A percentile compares a stretch with the other conserved stretches of the same genome.
phyloP scores from a whole-genome alignment of 2,888 invertebrate species.

The Aphidoletes aphidimyza region DNA sequence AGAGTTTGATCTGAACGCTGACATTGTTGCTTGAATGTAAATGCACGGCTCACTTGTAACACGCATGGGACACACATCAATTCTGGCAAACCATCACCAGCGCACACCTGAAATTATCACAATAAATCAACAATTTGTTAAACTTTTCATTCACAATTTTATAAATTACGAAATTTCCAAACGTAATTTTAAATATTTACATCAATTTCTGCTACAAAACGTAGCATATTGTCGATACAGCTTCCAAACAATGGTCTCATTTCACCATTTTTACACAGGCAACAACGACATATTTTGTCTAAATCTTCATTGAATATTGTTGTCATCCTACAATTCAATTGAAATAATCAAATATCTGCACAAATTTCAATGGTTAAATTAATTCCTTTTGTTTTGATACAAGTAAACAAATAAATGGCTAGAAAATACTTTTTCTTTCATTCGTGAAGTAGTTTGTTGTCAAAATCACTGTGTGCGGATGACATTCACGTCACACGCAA shows the following conservation, averaged over 20 bases:
- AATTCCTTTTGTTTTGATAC: background rate
- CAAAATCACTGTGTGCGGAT: background rate
- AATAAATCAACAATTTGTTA: background rate
- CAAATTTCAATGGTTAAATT: background rate
- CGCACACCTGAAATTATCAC: conserved; percentile 63
- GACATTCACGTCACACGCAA: conserved; percentile 8
- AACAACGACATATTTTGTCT: conserved; percentile 67
- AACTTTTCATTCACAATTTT: too few species aligned
- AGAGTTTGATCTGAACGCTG: conserved; percentile 67
- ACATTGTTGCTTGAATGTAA: conserved; percentile 68
- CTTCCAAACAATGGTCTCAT: conserved; percentile 68
- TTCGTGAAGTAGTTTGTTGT: background rate
- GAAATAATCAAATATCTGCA: background rate
- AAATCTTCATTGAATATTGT: conserved; percentile 58
- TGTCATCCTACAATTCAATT: background rate
- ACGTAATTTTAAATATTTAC: conserved; percentile 60
- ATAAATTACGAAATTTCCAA: background rate
- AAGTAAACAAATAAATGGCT: background rate
- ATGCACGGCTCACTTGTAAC: conserved; percentile 68
- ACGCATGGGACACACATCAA: conserved; percentile 69
- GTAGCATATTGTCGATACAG: conserved; percentile 68
- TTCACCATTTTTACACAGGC: conserved; percentile 67
- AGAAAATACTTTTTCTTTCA: background rate
- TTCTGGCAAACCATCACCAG: conserved; percentile 67
- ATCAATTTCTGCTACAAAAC: conserved; percentile 66